Conservation (phyloP, 2,113 vertebrate species). For the Amphiprion ocellaris region DNA sequence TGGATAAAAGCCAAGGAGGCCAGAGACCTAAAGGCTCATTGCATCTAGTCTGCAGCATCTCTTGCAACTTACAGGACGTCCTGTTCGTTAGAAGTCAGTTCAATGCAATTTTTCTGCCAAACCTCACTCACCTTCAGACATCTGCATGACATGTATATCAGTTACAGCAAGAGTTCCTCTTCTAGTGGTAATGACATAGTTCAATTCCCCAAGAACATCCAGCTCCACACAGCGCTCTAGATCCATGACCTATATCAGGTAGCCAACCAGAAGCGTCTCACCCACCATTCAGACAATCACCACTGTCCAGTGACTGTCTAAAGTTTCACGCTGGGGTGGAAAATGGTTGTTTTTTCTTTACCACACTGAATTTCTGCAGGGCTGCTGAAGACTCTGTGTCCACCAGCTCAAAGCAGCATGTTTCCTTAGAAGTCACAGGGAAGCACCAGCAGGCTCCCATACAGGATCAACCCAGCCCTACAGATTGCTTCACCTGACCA, state of each 20-base stretch:
- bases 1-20: no score
- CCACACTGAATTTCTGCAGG: no score
- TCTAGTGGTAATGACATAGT: conserved; percentile 10
- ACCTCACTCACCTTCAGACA: background rate
- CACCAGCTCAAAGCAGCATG: conserved; percentile 17
- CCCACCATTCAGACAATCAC: conserved; percentile 18
- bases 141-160: background rate
- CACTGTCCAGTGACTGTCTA: background rate
- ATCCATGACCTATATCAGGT: background rate
- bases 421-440: background rate
- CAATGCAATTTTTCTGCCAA: no score
- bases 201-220: conserved; percentile 11
- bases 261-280: background rate
- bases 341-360: background rate
- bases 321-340: conserved; percentile 7
- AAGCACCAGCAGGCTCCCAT: background rate
- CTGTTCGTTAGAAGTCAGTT: no score
- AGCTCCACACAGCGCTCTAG: conserved; percentile 3
- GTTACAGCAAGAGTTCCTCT: background rate
- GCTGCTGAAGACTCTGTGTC: background rate
- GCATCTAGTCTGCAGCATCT: no score
- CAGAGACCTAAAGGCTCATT: no score
- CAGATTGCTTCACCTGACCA: background rate
- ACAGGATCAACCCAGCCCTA: background rate
- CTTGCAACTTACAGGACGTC: no score